Evolutionary conservation across 2,888 invertebrate genomes (phyloP), one percentile per base, ranked within the genome.

Genomic region (Lasioglossum figueresi): DNA sequence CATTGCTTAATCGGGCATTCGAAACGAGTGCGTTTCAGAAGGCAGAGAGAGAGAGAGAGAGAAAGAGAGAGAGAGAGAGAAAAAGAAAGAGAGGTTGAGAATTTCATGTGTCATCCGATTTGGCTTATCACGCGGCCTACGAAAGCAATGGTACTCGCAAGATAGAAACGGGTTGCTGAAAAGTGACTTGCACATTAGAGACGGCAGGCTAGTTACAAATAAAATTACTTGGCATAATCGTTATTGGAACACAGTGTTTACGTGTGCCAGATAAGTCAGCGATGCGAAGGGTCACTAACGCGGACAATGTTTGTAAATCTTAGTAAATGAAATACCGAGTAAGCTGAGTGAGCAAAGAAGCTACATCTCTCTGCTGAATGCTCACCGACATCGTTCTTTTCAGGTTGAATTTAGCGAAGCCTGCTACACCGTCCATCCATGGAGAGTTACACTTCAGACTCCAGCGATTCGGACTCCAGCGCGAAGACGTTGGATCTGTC

Each of bases 361-460:
- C 48, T 48, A 48, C 3, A 19, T 19, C 4, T 48, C 48, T 56
- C 27, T 14, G 27, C 3, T 14, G 43, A 45, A 45, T 45, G 5
- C 45, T 45, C 45, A 45, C n/a, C 6, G 10, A 27, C 45, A 4
- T 52, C 4, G 16, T n/a, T 52, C 68, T 52, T 70, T 74, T 43
- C 40, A 45, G 34, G 1, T 19, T 8, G 8, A 23, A 14, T 19
- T 16, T 4, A 16, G 10, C 16, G 37, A 16, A 73, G 23, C 23
- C 27, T 23, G 40, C 4, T 6, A 16, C 16, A 34, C 16, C 31
- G 27, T 27, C 14, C 48, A 10, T 79, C 52, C 52, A 97, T 98
- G 97, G 98, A 97, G 95, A 97, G 96, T 92, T 98, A 98, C 94
- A 97, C 98, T 79, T 98, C 98, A 56, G 98, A 98, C 93, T 98